Conservation (phyloP, 1,140 invertebrate genomes). For the Dendroctonus valens region DNA sequence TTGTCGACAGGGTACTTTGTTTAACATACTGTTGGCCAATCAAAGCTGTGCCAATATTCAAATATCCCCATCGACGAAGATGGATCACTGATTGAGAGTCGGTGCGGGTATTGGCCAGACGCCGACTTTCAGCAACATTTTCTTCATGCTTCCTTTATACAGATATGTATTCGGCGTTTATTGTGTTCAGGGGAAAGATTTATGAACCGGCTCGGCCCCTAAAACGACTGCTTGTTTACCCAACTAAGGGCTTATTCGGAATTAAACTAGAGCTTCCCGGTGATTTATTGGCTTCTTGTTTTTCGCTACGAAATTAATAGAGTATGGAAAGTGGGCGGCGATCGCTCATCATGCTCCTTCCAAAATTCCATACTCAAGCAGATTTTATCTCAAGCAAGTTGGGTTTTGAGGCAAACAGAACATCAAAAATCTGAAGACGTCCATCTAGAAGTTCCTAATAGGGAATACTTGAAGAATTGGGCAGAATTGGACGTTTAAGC, state of each 20-base stretch:
- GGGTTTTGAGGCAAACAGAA: too few relatives aligned
- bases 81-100: slow-evolving; percentile 6
- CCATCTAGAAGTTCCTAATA: too few relatives aligned
- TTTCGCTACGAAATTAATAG: neutral
- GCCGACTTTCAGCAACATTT: slow-evolving; percentile 4
- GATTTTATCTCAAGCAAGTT: too few relatives aligned
- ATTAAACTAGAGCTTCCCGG: slow-evolving; percentile 17
- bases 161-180: slow-evolving; percentile 11
- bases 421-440: too few relatives aligned
- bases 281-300: slow-evolving; percentile 16
- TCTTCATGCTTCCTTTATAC: slow-evolving; percentile 10
- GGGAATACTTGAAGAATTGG: too few relatives aligned
- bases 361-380: neutral
- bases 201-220: slow-evolving; percentile 14
- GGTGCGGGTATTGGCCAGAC: slow-evolving; percentile 5
- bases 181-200: slow-evolving; percentile 16
- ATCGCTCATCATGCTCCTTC: neutral
- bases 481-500: too few relatives aligned
- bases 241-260: slow-evolving; percentile 16
- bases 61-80: neutral
- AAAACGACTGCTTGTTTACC: slow-evolving; percentile 22
- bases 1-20: slow-evolving; percentile 2
- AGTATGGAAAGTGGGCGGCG: too few relatives aligned
- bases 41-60: neutral
- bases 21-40: too few relatives aligned